These are phyloP conservation scores for Hydrolagus affinis DNA, from an alignment of 2,113 vertebrate genomes.

Conservation along the genomic window DNA sequence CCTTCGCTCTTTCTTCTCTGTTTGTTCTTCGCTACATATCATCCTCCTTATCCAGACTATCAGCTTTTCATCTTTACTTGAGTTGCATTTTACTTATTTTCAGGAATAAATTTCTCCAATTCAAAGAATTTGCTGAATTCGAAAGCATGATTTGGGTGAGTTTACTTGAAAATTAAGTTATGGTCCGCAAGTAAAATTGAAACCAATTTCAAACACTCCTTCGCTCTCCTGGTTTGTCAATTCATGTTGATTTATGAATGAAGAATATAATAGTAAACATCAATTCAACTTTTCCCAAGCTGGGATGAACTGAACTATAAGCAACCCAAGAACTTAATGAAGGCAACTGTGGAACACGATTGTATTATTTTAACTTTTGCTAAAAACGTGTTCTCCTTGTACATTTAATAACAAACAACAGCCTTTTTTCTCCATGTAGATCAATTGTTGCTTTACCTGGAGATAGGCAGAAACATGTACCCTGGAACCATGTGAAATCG, in stretches of 20 bases:
- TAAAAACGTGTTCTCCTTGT: neutral
- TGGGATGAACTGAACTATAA: neutral
- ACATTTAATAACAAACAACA: neutral
- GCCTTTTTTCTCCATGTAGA: neutral
- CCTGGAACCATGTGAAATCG: conserved; percentile 8
- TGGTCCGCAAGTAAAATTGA: no score
- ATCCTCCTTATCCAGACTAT: no score
- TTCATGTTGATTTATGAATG: neutral
- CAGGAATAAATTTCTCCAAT: no score
- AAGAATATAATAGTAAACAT: neutral
- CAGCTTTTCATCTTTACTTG: no score
- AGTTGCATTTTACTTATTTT: no score
- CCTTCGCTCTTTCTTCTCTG: no score
- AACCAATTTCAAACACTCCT: no score
- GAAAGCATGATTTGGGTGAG: no score
- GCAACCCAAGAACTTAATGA: neutral
- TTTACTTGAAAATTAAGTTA: no score
- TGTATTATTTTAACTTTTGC: neutral
- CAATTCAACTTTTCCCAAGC: neutral
- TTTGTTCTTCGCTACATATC: no score
- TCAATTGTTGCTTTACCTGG: neutral
- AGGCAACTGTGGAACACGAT: neutral
- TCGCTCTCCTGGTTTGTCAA: neutral
- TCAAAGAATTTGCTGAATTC: no score
- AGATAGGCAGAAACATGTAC: neutral